These are phyloP conservation scores for Frankliniella fusca DNA, from an alignment of 2,888 invertebrate genomes.

Conservation along the genomic window DNA sequence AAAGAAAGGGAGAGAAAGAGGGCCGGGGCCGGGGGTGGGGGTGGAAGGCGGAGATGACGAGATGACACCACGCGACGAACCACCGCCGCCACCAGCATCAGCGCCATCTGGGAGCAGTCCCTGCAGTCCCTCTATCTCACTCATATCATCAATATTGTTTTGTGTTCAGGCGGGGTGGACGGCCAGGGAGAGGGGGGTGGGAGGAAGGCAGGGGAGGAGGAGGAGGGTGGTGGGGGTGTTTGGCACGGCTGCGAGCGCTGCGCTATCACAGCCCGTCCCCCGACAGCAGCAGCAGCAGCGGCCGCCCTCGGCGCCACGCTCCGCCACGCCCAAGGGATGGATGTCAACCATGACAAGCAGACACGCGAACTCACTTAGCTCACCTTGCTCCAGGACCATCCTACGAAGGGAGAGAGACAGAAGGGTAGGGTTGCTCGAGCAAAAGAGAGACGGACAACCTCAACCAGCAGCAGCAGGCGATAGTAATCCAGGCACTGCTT, in stretches of 20 bases:
- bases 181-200: not conserved
- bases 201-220: not conserved
- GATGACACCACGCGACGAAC: not conserved
- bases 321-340: not conserved
- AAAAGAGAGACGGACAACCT: not conserved
- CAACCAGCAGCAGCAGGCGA: not conserved
- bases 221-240: too few relatives aligned
- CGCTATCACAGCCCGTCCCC: too few relatives aligned
- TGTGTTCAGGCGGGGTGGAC: not conserved
- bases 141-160: slow-evolving; percentile 20
- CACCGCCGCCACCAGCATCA: not conserved
- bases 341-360: slow-evolving; percentile 22
- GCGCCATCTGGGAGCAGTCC: not conserved
- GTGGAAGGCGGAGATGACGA: not conserved
- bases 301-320: too few relatives aligned
- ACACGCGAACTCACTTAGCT: slow-evolving; percentile 14
- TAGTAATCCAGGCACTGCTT: too few relatives aligned
- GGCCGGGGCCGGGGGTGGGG: not conserved
- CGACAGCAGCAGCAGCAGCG: too few relatives aligned
- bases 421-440: too few relatives aligned
- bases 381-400: not conserved
- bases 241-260: too few relatives aligned
- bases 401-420: too few relatives aligned
- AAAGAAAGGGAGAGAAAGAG: not conserved
- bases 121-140: not conserved